These are phyloP conservation scores for Metellina segmentata DNA, from an alignment of 2,888 invertebrate genomes.

Conservation along the genomic window DNA sequence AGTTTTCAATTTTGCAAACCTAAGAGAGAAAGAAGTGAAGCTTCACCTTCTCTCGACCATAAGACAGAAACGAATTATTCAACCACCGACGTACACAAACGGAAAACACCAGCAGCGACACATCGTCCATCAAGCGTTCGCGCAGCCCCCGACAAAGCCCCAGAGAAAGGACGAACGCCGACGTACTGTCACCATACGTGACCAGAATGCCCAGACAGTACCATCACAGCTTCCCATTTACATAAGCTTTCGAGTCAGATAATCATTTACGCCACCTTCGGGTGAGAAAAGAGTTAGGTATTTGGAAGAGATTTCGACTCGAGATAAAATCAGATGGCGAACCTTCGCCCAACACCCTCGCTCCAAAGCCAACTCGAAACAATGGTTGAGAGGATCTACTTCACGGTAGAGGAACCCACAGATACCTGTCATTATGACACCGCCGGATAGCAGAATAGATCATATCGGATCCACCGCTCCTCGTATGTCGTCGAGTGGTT, in stretches of 20 bases:
- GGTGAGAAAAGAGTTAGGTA: slow-evolving; percentile 67
- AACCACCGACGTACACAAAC: neutral
- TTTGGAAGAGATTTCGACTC: slow-evolving; percentile 33
- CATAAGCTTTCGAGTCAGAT: slow-evolving; percentile 46
- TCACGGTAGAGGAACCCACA: slow-evolving; percentile 49
- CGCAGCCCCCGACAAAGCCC: slow-evolving; percentile 23
- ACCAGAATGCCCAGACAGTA: slow-evolving; percentile 13
- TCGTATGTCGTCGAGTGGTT: too few species aligned
- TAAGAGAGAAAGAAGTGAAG: too few species aligned
- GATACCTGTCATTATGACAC: slow-evolving; percentile 65
- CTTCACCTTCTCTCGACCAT: neutral
- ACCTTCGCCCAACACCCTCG: neutral
- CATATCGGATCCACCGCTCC: too few species aligned
- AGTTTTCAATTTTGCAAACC: too few species aligned
- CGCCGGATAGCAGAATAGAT: neutral
- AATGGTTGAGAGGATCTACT: slow-evolving; percentile 15
- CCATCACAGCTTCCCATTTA: slow-evolving; percentile 18
- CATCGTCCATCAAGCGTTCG: slow-evolving; percentile 46
- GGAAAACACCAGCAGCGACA: slow-evolving; percentile 27
- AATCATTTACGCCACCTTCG: slow-evolving; percentile 68
- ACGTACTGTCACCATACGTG: slow-evolving; percentile 12
- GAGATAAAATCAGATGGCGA: slow-evolving; percentile 18
- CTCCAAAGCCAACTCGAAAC: slow-evolving; percentile 2
- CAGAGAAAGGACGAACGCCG: slow-evolving; percentile 34
- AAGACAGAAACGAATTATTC: slow-evolving; percentile 2